Evolutionary conservation across 2,888 invertebrate species (phyloP), one percentile per base, ranked within the genome.

Genomic region (Chrysina gloriosa): DNA sequence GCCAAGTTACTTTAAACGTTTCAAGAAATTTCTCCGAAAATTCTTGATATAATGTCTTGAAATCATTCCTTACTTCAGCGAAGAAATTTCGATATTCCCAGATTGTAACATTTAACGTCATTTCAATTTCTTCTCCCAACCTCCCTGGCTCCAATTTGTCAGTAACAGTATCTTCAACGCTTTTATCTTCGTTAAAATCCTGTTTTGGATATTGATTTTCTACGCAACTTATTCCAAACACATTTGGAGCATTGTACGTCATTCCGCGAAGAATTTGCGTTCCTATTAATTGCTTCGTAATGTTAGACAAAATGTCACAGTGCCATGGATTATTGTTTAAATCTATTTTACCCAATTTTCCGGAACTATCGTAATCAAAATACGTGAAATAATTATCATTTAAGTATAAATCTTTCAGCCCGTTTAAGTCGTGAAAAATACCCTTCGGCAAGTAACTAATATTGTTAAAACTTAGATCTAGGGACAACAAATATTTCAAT

Each of bases 391-490:
- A 36, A 54, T 65, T 65, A 27, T 65, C 42, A 25, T 65, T 54
- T 25, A 65, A 7, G 16, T 52, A 65, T 14, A 65, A 29, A 5
- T 65, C 16, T 9, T 2, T 36, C 1, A 65, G 2, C 6, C 3
- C 1, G 2, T 16, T 14, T 7, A 29, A 39, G 16, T 39, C 54
- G n/a, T 52, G 52, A 7, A 65, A 65, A 23, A 54, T 21, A n/a
- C 42, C 54, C 27, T 36, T 36, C 9, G 65, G 39, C 16, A 65
- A n/a, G 19, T 54, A 39, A 3, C 16, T 21, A 6, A 65, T 42
- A 11, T 65, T 27, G 16, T 65, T 65, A 54, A 27, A 29, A n/a
- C 65, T 65, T 3, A 65, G 21, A 54, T 65, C 65, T 7, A 65
- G 42, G 14, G 23, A 21, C 27, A 16, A 7, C 27, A 65, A 11